phyloP scores from a whole-genome alignment of 1,140 invertebrate genomes.

The Lamellibrachia luymesi region DNA sequence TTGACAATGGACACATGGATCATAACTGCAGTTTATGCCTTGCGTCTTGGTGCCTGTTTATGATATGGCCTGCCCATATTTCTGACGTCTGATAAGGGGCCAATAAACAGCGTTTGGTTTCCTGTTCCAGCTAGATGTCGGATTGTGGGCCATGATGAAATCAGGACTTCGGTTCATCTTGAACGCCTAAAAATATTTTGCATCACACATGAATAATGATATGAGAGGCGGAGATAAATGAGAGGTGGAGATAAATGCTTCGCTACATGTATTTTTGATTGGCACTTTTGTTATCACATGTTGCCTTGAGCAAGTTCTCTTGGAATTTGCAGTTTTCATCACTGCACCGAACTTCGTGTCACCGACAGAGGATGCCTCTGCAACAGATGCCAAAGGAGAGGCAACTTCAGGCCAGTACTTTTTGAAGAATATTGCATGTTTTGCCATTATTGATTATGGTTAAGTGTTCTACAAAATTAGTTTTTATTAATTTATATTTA shows the following conservation, averaged over 20 bases:
- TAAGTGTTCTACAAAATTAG: conserved; percentile 16
- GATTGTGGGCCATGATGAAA: not conserved
- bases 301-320: not conserved
- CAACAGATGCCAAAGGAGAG: conserved; percentile 25
- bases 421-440: not conserved
- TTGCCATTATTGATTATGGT: conserved; percentile 14
- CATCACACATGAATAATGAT: not conserved
- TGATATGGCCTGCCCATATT: not conserved
- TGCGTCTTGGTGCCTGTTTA: not conserved
- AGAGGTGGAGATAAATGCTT: not conserved
- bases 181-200: not conserved
- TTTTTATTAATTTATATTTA: not conserved
- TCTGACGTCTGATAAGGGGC: not conserved
- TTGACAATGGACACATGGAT: not conserved
- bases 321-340: conserved; percentile 63
- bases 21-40: not conserved
- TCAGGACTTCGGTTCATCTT: not conserved
- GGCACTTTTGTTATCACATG: not conserved
- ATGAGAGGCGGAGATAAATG: not conserved
- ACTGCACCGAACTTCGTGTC: conserved; percentile 73
- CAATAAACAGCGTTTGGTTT: not conserved
- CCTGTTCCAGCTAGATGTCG: not conserved
- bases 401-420: conserved; percentile 17
- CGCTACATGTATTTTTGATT: not conserved
- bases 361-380: conserved; percentile 57